phyloP scores from a whole-genome alignment of 2,797 vertebrate genomes.

The Protonibea diacanthus region DNA sequence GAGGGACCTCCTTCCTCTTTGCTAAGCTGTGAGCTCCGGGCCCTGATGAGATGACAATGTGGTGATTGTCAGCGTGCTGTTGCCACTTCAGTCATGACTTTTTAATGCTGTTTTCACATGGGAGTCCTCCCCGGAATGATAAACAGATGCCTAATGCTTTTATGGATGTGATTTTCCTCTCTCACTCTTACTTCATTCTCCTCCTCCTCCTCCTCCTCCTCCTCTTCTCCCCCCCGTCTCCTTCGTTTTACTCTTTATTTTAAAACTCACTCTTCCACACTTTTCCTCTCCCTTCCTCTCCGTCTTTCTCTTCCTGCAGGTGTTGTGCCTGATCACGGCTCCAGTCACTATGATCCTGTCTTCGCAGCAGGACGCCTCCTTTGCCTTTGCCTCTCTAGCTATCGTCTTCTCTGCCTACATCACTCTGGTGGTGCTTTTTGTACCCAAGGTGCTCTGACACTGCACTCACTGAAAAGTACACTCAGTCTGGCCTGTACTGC shows the following conservation, averaged over 20 bases:
- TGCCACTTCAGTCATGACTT: slow-evolving; percentile 74
- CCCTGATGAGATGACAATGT: slow-evolving; percentile 64
- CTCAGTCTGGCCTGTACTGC: neutral
- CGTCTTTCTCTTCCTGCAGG: slow-evolving; percentile 79
- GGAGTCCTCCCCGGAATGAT: slow-evolving; percentile 67
- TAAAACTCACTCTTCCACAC: neutral
- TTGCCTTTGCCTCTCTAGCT: slow-evolving; percentile 94
- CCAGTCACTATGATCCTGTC: slow-evolving; percentile 97
- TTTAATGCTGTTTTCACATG: slow-evolving; percentile 77
- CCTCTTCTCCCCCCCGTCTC: neutral
- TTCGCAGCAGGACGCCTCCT: slow-evolving; percentile 96
- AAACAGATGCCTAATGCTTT: slow-evolving; percentile 75
- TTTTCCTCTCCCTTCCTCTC: neutral
- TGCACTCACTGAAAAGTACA: neutral
- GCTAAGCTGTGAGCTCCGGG: slow-evolving; percentile 55
- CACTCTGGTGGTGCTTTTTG: slow-evolving; percentile 95
- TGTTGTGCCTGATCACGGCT: slow-evolving; percentile 95
- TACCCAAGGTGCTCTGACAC: slow-evolving; percentile 89
- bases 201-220: slow-evolving; percentile 21
- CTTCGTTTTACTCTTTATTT: slow-evolving; percentile 9
- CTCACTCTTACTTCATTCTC: slow-evolving; percentile 13
- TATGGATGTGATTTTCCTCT: slow-evolving; percentile 61
- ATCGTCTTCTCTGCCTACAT: slow-evolving; percentile 97
- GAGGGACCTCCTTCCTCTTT: slow-evolving; percentile 61
- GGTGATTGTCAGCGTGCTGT: slow-evolving; percentile 65